Evolutionary conservation across 2,113 vertebrate genomes (phyloP).

Genomic region (Panthera uncia): DNA sequence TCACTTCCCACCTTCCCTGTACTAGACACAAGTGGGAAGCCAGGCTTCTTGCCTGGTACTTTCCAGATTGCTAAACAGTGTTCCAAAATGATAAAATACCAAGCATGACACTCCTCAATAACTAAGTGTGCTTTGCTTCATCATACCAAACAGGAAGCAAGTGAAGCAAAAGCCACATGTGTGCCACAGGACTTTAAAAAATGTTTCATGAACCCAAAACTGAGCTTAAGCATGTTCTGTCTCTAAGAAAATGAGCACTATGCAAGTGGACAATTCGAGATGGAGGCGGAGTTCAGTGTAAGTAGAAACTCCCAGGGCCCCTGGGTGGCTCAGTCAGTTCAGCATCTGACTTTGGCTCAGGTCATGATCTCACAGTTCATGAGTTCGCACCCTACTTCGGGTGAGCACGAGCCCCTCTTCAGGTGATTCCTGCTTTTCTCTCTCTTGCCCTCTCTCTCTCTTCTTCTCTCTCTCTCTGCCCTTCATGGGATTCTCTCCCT

Average conservation of each 20-base stretch:
- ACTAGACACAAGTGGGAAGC: background rate
- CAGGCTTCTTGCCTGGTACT: background rate
- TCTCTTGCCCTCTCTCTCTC: too few species aligned
- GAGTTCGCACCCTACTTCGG: too few species aligned
- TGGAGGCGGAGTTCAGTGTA: background rate
- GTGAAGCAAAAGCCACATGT: background rate
- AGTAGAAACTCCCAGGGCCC: background rate
- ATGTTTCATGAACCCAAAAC: background rate
- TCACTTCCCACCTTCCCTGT: background rate
- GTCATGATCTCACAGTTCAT: too few species aligned
- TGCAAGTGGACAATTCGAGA: background rate
- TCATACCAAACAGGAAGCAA: background rate
- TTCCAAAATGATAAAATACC: conserved; percentile 9
- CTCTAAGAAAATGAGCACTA: conserved; percentile 15
- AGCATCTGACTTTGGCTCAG: too few species aligned
- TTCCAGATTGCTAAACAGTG: background rate
- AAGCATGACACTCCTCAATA: background rate
- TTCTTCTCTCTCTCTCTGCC: too few species aligned
- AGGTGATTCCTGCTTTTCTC: too few species aligned
- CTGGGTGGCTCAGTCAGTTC: too few species aligned
- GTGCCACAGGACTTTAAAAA: background rate
- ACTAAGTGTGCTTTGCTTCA: background rate
- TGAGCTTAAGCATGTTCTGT: background rate
- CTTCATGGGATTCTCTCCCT: too few species aligned
- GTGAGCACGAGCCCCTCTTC: too few species aligned